Conservation (phyloP, 2,113 vertebrate genomes). For the Callopanchax toddi region DNA sequence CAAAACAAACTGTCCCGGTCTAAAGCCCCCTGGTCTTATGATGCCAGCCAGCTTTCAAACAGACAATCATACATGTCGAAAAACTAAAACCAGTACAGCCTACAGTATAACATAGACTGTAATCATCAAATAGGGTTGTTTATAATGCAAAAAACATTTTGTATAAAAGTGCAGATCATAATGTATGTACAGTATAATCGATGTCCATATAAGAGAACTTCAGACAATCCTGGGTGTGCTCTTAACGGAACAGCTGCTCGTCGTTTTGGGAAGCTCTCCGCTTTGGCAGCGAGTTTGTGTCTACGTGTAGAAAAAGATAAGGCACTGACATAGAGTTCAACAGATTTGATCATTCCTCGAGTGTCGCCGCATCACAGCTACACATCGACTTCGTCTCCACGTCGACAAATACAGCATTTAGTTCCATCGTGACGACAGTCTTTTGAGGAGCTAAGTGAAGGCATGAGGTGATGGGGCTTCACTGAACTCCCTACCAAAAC, state of each 20-base stretch:
- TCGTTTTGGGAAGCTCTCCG: constrained; percentile 48
- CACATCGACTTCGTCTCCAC: constrained; percentile 19
- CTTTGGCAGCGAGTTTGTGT: constrained; percentile 67
- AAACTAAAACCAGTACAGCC: constrained; percentile 23
- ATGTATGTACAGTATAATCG: constrained; percentile 78
- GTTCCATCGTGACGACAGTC: constrained; percentile 12
- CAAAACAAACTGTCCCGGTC: constrained; percentile 71
- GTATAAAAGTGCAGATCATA: constrained; percentile 81
- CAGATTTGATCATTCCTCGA: constrained; percentile 60
- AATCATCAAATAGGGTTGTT: constrained; percentile 68
- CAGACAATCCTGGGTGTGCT: constrained; percentile 63
- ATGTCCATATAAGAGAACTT: constrained; percentile 62
- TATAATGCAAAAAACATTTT: constrained; percentile 74
- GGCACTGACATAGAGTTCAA: constrained; percentile 62
- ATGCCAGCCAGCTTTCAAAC: constrained; percentile 52
- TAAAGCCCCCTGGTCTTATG: constrained; percentile 69
- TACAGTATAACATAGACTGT: constrained; percentile 63
- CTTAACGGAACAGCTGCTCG: constrained; percentile 56
- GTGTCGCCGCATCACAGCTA: constrained; percentile 45
- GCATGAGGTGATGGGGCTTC: not conserved
- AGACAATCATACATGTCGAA: constrained; percentile 52
- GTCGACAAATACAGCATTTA: constrained; percentile 35
- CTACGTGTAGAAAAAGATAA: constrained; percentile 61
- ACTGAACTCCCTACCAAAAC: constrained; percentile 22
- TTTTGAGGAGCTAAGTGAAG: not conserved